Conservation (phyloP, 2,797 vertebrate genomes). For the Manis javanica region DNA sequence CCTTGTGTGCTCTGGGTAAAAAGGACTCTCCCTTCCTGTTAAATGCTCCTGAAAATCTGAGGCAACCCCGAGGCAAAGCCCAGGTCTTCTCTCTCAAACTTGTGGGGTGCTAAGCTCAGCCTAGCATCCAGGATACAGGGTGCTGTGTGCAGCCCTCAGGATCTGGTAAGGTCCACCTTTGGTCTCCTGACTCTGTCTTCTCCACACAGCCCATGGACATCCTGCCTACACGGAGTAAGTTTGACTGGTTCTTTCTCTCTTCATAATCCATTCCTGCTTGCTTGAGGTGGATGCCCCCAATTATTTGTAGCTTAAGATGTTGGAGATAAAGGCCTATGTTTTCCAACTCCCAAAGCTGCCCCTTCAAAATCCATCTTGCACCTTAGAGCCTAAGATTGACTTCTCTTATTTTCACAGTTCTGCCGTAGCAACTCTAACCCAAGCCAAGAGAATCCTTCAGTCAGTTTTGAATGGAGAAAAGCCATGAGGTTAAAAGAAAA, state of each 20-base stretch:
- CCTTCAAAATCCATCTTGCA: not conserved
- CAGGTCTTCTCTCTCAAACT: not conserved
- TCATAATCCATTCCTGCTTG: not conserved
- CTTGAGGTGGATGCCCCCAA: not conserved
- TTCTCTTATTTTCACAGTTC: not conserved
- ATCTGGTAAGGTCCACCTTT: fast-evolving
- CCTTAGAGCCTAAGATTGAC: not conserved
- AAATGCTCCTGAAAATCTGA: not conserved
- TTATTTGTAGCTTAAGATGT: not conserved
- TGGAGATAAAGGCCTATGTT: not conserved
- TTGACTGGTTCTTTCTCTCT: not conserved
- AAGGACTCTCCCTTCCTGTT: not conserved
- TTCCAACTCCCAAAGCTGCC: not conserved
- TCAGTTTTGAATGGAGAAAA: not conserved
- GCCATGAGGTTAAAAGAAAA: not conserved
- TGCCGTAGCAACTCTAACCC: not conserved
- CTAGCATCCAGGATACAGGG: not conserved
- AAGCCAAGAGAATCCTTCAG: not conserved
- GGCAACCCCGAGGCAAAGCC: not conserved
- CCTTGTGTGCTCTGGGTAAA: too few relatives aligned
- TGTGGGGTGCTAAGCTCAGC: not conserved
- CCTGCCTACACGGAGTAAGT: too few relatives aligned
- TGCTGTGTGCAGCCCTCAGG: not conserved
- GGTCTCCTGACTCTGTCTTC: not conserved
- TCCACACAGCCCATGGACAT: not conserved